Evolutionary conservation across 2,888 invertebrate genomes (phyloP).

Genomic region (Calameuta idolon): DNA sequence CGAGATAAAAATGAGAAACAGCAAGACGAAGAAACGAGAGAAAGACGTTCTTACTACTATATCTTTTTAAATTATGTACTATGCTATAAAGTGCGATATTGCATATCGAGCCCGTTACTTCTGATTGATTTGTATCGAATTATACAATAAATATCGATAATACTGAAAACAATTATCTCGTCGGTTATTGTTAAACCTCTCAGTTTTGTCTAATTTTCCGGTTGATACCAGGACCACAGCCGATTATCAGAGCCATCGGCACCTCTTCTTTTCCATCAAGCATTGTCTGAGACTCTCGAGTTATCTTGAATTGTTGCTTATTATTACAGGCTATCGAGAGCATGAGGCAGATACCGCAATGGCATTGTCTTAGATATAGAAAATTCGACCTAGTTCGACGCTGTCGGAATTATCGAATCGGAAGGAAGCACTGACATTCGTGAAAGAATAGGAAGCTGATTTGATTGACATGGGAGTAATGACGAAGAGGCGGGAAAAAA

Average conservation of each 20-base stretch:
- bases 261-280: background rate
- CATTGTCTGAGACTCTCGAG: background rate
- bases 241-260: background rate
- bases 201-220: background rate
- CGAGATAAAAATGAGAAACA: background rate
- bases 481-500: background rate
- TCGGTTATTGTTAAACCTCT: background rate
- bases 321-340: slow-evolving; percentile 75
- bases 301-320: slow-evolving; percentile 11
- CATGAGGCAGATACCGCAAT: slow-evolving; percentile 85
- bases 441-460: background rate
- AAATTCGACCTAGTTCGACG: slow-evolving; percentile 82
- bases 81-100: background rate
- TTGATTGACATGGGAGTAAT: background rate
- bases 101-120: background rate
- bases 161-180: background rate
- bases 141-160: background rate
- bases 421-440: slow-evolving; percentile 69
- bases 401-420: slow-evolving; percentile 80
- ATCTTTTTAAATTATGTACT: background rate
- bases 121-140: background rate
- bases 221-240: background rate
- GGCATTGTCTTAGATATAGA: slow-evolving; percentile 86
- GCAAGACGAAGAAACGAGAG: background rate
- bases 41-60: background rate